Base-by-base conservation (phyloP, 2,797 vertebrate species). In the Mus minutoides region DNA sequence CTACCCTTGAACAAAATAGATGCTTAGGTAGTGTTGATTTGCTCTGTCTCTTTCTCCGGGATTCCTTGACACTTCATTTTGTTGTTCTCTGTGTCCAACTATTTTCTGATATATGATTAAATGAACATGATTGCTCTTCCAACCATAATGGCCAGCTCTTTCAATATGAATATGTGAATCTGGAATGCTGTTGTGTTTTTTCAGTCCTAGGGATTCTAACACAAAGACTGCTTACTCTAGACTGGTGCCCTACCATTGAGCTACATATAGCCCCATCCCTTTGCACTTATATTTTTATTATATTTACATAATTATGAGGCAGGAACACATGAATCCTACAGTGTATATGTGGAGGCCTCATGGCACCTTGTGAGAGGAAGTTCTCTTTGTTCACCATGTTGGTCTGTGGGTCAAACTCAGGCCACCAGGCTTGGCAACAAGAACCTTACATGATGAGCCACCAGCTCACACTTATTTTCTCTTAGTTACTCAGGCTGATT, bases 61-160 rank as follows among this genome's bases (percentile, higher is more conserved):
- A 34, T 76, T 79, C 87, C 34, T 2, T 54, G 76, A 91, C 49
- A 34, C 86, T 16, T 78, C 49, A 4, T 40, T 73, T 83, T 67
- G 6, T 73, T 85, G 5, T 40, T 56, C 46, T 88, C 67, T 77
- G 34, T 79, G 34, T 52, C 69, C 69, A 40, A 10, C 58, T 96
- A 14, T 16, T 91, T 93, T 78, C 78, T 91, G 64, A 14, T 73
- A 43, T 37, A 43, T 93, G 73, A 88, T 88, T 95, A 90, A 85
- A 19, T 73, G 3, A 46, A 49, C 54, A 60, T 22, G 49, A 71
- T 67, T 34, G 40, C 16, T 52, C 84, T 92, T 49, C 58, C 56
- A 83, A 86, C 3, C n/a, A 24, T 64, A 78, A 75, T 58, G 73
- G 24, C 6, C 71, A 40, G 14, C 37, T 90, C 79, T 87, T 96